phyloP scores from a whole-genome alignment of 2,888 invertebrate species.

The Celastrina argiolus region DNA sequence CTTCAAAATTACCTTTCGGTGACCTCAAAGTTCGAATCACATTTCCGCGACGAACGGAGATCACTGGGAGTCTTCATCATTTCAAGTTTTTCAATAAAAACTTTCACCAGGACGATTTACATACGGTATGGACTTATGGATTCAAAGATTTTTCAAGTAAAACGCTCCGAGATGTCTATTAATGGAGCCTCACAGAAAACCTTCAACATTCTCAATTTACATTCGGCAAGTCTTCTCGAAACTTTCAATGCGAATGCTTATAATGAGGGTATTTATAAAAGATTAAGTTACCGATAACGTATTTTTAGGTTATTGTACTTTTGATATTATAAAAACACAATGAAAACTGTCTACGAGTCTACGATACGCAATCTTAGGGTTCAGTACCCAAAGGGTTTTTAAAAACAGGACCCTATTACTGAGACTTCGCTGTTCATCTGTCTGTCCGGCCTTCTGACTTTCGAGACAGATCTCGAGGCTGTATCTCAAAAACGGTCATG shows the following conservation, averaged over 20 bases:
- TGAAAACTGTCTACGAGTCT: no score
- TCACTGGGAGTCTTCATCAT: conserved; percentile 73
- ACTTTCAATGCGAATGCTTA: background rate
- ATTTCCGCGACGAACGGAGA: conserved; percentile 43
- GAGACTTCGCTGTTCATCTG: no score
- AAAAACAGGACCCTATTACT: no score
- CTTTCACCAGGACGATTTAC: conserved; percentile 72
- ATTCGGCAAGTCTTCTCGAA: conserved; percentile 37
- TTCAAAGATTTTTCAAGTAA: conserved; percentile 70
- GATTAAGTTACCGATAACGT: background rate
- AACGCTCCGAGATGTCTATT: conserved; percentile 66
- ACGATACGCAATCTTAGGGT: no score
- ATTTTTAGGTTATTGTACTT: background rate
- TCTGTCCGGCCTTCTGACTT: no score
- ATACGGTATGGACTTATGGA: conserved; percentile 75
- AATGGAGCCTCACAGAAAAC: conserved; percentile 40
- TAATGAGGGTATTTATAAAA: background rate
- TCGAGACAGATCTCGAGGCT: no score
- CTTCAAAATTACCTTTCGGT: conserved; percentile 21
- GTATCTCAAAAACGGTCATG: no score
- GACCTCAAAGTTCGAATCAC: conserved; percentile 28
- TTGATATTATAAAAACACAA: no score
- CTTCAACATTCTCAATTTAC: conserved; percentile 1
- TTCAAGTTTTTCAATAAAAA: conserved; percentile 78
- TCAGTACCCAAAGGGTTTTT: no score